These are phyloP conservation scores for Netelia fuscicornis DNA, from an alignment of 2,888 invertebrate genomes.

Conservation along the genomic window DNA sequence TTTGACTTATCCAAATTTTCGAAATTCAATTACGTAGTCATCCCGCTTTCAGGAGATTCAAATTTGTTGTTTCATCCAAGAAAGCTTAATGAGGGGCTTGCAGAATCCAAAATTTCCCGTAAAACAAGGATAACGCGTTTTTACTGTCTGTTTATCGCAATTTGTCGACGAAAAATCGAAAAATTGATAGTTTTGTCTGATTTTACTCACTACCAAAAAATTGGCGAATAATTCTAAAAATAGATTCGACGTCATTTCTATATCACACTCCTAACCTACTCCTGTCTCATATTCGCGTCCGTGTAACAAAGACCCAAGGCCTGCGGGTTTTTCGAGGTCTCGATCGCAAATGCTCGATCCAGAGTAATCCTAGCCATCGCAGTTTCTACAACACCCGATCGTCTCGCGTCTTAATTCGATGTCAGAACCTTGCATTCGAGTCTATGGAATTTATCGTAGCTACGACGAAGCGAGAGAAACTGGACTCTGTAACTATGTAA, in stretches of 20 bases:
- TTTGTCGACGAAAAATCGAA: no score
- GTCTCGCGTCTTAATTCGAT: conserved; percentile 5
- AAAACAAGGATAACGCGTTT: neutral
- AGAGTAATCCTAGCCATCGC: conserved; percentile 47
- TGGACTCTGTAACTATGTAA: neutral
- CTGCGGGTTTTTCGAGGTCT: conserved; percentile 44
- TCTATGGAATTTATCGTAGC: conserved; percentile 15
- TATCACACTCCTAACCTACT: conserved; percentile 44
- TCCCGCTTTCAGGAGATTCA: no score
- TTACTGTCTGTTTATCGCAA: no score
- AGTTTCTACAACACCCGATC: conserved; percentile 38
- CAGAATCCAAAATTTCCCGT: no score
- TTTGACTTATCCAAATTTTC: no score
- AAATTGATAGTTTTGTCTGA: neutral
- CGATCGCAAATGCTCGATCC: conserved; percentile 40
- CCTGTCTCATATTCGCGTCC: conserved; percentile 51
- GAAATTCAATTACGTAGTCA: no score
- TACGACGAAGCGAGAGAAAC: neutral
- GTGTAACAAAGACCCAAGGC: conserved; percentile 48
- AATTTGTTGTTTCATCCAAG: no score
- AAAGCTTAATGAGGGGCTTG: no score
- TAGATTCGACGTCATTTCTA: conserved; percentile 28
- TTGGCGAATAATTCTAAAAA: conserved; percentile 21
- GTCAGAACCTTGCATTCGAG: conserved; percentile 2
- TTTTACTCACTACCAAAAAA: neutral